Evolutionary conservation across 2,888 invertebrate genomes (phyloP), one percentile per base, ranked within the genome.

Genomic region (Protodeltote pygarga): DNA sequence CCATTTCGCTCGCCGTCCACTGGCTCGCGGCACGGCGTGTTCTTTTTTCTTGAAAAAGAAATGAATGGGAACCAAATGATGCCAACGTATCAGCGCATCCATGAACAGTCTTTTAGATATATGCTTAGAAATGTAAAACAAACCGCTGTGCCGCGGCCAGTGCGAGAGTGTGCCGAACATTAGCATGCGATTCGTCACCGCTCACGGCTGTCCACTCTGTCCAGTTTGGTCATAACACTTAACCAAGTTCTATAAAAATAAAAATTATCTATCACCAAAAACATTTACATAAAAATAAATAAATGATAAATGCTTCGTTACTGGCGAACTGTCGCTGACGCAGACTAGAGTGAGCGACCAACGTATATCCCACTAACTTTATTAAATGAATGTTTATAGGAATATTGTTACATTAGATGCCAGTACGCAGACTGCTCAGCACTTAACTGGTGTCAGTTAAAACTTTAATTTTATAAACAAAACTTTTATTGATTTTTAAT

Each of bases 281-380:
- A 58, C 46, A 41, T 59, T 60, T 48, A 65, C 63, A 72, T 64
- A 67, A 49, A 71, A 64, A 69, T 55, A 71, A 67, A 70, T 63
- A 73, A 65, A 57, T 39, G 33, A 48, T 65, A 77, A 79, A 79
- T 79, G 77, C 79, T 67, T 45, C 42, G 48, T 49, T 34, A 47
- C 40, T 60, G 61, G 50, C 61, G 34, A 33, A 40, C 48, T 29
- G 3, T 16, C 19, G 32, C 31, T 20, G 5, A 29, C 32, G 5
- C 11, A 6, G 9, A 17, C 13, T 11, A 11, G 5, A 4, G 3
- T 9, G 16, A 9, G 5, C 11, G 5, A 4, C 5, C 5, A 1
- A 31, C 11, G 10, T 11, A 4, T 5, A 1, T 11, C 3, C 1
- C n/a, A n/a, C n/a, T n/a, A n/a, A n/a, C n/a, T n/a, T n/a, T n/a